Evolutionary conservation across 2,888 invertebrate species (phyloP).

Genomic region (Drosophila recens): DNA sequence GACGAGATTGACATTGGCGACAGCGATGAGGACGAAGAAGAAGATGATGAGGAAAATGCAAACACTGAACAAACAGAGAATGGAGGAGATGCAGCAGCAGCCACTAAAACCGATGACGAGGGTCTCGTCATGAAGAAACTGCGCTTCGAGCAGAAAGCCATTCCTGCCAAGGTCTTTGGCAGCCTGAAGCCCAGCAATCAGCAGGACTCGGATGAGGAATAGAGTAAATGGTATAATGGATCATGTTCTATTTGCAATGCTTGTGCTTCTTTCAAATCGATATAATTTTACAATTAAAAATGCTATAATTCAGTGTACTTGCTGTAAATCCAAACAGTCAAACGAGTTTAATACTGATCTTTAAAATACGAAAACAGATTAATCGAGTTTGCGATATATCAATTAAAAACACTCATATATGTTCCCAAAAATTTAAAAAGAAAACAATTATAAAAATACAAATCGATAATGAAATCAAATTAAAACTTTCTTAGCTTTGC

Average conservation of each 20-base stretch:
- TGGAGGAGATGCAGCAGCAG: constrained; percentile 20
- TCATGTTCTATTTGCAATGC: background rate
- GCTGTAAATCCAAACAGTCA: too few relatives aligned
- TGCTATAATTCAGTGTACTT: too few relatives aligned
- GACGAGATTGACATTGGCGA: constrained; percentile 95
- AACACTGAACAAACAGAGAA: constrained; percentile 87
- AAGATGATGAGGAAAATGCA: constrained; percentile 86
- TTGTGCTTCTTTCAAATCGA: background rate
- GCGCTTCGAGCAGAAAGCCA: constrained; percentile 92
- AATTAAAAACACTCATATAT: too few relatives aligned
- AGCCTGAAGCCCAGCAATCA: constrained; percentile 86
- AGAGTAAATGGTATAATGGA: background rate
- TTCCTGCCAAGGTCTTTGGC: constrained; percentile 97
- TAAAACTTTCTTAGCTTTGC: too few relatives aligned
- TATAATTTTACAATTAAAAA: too few relatives aligned
- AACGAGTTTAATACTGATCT: too few relatives aligned
- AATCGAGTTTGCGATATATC: too few relatives aligned
- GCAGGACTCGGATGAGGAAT: constrained; percentile 79
- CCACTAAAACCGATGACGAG: constrained; percentile 85
- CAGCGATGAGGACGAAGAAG: constrained; percentile 88
- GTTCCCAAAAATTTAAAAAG: too few relatives aligned
- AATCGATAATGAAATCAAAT: too few relatives aligned
- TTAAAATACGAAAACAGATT: too few relatives aligned
- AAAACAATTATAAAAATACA: too few relatives aligned
- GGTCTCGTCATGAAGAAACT: constrained; percentile 88